Base-by-base conservation (phyloP, 37 sponge, comb jelly and placozoan genomes). In the Halisarca cf. caerulea region DNA sequence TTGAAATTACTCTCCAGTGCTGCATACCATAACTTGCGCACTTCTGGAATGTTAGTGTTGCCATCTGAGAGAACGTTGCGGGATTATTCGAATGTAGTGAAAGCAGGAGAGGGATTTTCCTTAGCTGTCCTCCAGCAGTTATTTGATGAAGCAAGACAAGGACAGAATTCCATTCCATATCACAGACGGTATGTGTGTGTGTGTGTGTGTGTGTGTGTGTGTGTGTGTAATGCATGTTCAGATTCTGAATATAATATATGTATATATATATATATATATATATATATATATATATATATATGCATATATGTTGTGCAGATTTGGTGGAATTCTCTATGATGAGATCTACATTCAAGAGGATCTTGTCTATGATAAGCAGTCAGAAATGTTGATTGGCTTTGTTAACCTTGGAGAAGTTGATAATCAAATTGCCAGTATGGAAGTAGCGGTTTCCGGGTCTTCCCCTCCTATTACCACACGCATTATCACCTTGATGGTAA, bases 311-410 rank as follows among this genome's bases (percentile, higher is more conserved):
- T n/a, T n/a, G n/a, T n/a, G n/a, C n/a, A 90, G 80, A 58, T 64
- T 77, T 21, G 70, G 77, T n/a, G 39, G 86, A 25, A 58, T 90
- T 66, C 68, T 90, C 59, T 53, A 64, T 18, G 86, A 90, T 82
- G 86, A 86, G 54, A 85, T 86, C 81, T 60, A 90, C 83, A 82
- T 86, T 47, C 51, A 58, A 59, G 86, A 90, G 60, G 86, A 86
- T 35, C 54, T 90, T 37, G 83, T 86, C 39, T 90, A 68, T 40
- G 79, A 90, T 24, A 90, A 90, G 69, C 82, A 86, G 42, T 53
- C 86, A 30, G 82, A 80, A 34, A 78, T 36, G 58, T 9, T 89
- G 43, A 89, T 89, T 68, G 89, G 89, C 27, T 89, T 89, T 66
- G 38, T 42, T 47, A 89, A 89, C 55, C 59, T 89, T 27, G 88